A percentile compares a stretch with the other conserved stretches of the same genome.
Conservation (phyloP, 2,888 invertebrate species). For the Torymus auratus region DNA sequence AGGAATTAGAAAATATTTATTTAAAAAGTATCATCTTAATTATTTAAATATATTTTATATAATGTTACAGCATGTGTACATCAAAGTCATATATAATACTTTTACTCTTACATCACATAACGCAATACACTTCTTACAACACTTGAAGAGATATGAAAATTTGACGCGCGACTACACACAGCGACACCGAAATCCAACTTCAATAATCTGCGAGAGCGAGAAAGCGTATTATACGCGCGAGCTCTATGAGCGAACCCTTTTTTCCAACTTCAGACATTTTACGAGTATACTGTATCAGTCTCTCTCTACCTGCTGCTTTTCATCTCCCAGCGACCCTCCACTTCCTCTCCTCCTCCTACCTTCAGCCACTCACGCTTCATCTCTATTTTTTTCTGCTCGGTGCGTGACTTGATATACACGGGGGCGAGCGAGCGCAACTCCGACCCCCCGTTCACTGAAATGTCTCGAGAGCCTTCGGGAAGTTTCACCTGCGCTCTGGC, state of each 20-base stretch:
- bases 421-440: neutral
- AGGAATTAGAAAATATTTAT: too few relatives aligned
- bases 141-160: neutral
- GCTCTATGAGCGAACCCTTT: neutral
- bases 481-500: slow-evolving; percentile 16
- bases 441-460: neutral
- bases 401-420: slow-evolving; percentile 28
- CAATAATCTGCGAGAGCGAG: neutral
- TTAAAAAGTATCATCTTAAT: too few relatives aligned
- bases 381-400: slow-evolving; percentile 14
- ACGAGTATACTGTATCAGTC: neutral
- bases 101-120: too few relatives aligned
- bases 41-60: too few relatives aligned
- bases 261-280: slow-evolving; percentile 4
- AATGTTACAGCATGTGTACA: too few relatives aligned
- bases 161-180: neutral
- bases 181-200: neutral
- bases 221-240: too few relatives aligned
- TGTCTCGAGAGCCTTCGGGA: slow-evolving; percentile 47
- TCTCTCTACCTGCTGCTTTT: slow-evolving; percentile 3
- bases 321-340: neutral
- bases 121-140: too few relatives aligned
- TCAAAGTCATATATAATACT: too few relatives aligned
- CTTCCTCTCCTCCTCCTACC: neutral
- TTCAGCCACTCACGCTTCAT: neutral